phyloP scores from a whole-genome alignment of 2,888 invertebrate species.

The Agonopterix subpropinquella region DNA sequence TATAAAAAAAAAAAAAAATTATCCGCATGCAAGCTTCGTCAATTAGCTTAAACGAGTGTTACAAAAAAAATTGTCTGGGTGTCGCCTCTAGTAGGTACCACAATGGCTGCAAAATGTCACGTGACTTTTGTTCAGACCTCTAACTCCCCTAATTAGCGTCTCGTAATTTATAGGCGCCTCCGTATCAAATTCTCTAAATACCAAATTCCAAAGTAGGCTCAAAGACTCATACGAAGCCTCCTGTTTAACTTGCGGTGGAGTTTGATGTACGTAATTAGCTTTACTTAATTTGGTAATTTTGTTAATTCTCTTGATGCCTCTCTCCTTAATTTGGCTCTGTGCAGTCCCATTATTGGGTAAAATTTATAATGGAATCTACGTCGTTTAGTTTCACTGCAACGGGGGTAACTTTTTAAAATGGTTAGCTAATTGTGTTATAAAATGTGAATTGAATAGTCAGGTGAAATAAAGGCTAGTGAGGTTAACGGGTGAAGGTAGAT shows the following conservation, averaged over 20 bases:
- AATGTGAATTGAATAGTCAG: neutral
- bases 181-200: neutral
- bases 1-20: no score
- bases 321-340: conserved; percentile 34
- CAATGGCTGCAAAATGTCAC: no score
- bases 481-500: no score
- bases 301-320: conserved; percentile 36
- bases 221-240: conserved; percentile 19
- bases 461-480: no score
- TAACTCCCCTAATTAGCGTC: no score
- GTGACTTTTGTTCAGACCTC: no score
- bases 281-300: conserved; percentile 48
- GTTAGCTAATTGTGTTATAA: neutral
- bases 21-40: no score
- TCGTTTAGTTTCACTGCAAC: conserved; percentile 11
- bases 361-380: conserved; percentile 38
- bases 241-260: conserved; percentile 43
- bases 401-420: conserved; percentile 1
- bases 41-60: no score
- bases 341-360: conserved; percentile 36
- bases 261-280: conserved; percentile 62
- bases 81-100: no score
- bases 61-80: no score
- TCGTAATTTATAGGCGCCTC: no score
- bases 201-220: neutral